Conservation (phyloP, 2,113 vertebrate species). For the Cyprichromis sp. region DNA sequence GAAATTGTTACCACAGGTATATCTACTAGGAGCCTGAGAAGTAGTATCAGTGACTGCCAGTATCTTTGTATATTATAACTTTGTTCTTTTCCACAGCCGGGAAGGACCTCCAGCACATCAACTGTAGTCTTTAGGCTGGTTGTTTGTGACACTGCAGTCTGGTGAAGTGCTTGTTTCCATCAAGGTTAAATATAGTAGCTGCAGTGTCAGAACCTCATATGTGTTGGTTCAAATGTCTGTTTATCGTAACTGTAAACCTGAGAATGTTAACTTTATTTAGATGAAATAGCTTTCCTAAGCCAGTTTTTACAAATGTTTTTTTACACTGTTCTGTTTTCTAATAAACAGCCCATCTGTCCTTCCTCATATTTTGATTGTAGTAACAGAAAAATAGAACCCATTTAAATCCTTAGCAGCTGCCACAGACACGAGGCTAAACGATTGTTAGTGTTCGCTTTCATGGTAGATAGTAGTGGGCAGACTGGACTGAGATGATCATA, state of each 20-base stretch:
- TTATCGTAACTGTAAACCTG: neutral
- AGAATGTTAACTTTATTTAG: neutral
- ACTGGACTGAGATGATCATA: neutral
- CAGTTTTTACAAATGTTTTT: neutral
- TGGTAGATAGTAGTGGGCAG: neutral
- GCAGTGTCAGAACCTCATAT: neutral
- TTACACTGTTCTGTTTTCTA: neutral
- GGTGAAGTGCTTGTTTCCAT: neutral
- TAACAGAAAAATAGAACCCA: neutral
- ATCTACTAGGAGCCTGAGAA: neutral
- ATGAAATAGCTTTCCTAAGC: neutral
- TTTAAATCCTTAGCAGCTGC: neutral
- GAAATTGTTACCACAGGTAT: neutral
- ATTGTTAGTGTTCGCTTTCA: neutral
- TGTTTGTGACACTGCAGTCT: neutral
- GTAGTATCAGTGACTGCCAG: neutral
- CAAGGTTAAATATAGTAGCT: neutral
- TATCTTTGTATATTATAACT: neutral
- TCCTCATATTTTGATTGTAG: neutral
- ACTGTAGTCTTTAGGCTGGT: neutral
- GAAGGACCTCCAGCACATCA: neutral
- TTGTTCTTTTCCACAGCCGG: neutral
- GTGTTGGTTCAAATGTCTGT: neutral
- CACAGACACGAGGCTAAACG: neutral
- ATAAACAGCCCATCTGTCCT: neutral